These are phyloP conservation scores for Antheraea yamamai DNA, from an alignment of 2,888 invertebrate species.

Conservation along the genomic window DNA sequence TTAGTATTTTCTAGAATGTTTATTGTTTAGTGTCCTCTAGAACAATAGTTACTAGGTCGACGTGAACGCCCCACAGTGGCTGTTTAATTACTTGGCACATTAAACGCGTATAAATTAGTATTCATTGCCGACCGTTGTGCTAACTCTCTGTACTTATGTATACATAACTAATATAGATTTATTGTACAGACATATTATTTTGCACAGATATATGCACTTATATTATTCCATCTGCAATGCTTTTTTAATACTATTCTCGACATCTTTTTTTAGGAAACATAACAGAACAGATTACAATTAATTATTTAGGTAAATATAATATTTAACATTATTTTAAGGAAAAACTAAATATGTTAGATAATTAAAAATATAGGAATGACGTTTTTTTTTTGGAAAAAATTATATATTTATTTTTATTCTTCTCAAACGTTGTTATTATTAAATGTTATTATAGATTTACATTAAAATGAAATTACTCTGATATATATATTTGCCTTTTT, in stretches of 20 bases:
- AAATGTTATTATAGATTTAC: no score
- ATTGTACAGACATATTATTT: not conserved
- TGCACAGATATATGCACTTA: not conserved
- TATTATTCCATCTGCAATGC: not conserved
- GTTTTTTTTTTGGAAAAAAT: no score
- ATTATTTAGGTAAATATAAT: not conserved
- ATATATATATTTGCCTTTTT: no score
- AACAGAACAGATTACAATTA: not conserved
- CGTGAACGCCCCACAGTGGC: slow-evolving; percentile 40
- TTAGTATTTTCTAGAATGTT: not conserved
- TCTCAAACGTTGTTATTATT: no score
- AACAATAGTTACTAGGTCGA: slow-evolving; percentile 24
- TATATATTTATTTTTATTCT: no score
- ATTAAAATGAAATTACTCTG: no score
- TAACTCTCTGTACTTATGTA: slow-evolving; percentile 1
- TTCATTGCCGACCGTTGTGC: slow-evolving; percentile 68
- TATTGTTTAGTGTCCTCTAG: not conserved
- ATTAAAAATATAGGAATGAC: no score
- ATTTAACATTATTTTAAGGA: not conserved
- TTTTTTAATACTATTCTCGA: not conserved
- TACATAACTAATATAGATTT: not conserved
- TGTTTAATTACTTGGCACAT: slow-evolving; percentile 78
- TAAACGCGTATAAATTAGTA: slow-evolving; percentile 75
- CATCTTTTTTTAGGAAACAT: not conserved
- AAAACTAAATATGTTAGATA: no score